Conservation (phyloP, 2,888 invertebrate genomes). For the Nomada lathburiana region DNA sequence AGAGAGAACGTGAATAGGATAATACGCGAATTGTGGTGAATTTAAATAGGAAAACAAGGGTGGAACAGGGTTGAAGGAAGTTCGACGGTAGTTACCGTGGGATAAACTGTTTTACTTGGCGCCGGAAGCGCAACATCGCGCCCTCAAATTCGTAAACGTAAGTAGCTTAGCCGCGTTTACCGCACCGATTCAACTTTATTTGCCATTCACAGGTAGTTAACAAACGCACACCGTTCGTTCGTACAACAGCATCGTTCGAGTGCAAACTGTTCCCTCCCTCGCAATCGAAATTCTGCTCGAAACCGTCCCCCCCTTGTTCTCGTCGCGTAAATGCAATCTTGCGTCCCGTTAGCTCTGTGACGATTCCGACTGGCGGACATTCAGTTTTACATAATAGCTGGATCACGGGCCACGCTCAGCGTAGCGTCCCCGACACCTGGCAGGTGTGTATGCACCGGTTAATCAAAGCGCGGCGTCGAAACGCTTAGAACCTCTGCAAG, state of each 20-base stretch:
- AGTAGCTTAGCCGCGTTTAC: conserved; percentile 67
- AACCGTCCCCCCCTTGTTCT: background rate
- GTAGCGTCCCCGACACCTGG: background rate
- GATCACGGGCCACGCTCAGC: background rate
- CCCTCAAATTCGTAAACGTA: conserved; percentile 58
- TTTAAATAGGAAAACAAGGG: conserved; percentile 36
- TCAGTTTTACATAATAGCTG: conserved; percentile 53
- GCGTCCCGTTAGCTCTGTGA: conserved; percentile 58
- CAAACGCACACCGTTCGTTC: conserved; percentile 24
- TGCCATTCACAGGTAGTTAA: conserved; percentile 60
- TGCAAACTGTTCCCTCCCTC: conserved; percentile 58
- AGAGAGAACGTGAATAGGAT: conserved; percentile 19
- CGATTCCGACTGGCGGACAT: conserved; percentile 58
- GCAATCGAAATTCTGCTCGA: conserved; percentile 65
- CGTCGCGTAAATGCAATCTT: conserved; percentile 62
- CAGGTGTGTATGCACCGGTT: background rate
- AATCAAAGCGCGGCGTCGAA: background rate
- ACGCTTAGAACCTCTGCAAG: background rate
- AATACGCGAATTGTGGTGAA: conserved; percentile 15
- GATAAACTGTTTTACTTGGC: conserved; percentile 64
- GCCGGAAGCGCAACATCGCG: conserved; percentile 34
- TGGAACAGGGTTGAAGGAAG: conserved; percentile 15
- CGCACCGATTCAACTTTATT: conserved; percentile 62
- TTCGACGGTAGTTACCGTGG: conserved; percentile 47
- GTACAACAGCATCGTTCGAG: conserved; percentile 52